phyloP scores from a whole-genome alignment of 2,888 invertebrate genomes.

The Trissonchulus sp. region DNA sequence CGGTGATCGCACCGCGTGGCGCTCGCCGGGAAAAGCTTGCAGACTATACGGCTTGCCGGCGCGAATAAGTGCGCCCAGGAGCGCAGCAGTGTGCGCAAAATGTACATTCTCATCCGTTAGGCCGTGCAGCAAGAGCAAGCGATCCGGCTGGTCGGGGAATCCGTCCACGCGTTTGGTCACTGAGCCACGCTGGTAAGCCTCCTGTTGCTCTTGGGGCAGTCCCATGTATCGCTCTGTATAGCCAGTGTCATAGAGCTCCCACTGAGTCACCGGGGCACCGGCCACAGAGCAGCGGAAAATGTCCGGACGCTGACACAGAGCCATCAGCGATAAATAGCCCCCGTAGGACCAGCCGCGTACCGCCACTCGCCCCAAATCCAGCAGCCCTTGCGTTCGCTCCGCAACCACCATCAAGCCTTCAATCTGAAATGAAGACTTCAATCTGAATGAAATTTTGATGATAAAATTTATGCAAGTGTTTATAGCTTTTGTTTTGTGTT shows the following conservation, averaged over 20 bases:
- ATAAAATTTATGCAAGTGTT: no score
- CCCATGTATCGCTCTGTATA: constrained; percentile 98
- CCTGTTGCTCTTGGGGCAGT: constrained; percentile 67
- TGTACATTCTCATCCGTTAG: constrained; percentile 98
- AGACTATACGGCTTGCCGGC: constrained; percentile 93
- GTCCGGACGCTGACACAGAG: constrained; percentile 81
- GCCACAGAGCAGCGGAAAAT: constrained; percentile 80
- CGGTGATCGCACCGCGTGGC: constrained; percentile 85
- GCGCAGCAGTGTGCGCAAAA: constrained; percentile 85
- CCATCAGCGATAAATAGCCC: constrained; percentile 92
- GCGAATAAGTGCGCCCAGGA: constrained; percentile 79
- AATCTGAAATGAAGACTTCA: constrained; percentile 67
- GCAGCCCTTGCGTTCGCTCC: constrained; percentile 67
- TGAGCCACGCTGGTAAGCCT: constrained; percentile 75
- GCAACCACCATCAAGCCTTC: constrained; percentile 82
- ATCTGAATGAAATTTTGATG: no score
- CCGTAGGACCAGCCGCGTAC: constrained; percentile 99
- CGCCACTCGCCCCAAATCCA: constrained; percentile 84
- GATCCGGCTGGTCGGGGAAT: constrained; percentile 74
- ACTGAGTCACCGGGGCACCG: constrained; percentile 94
- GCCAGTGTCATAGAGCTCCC: constrained; percentile 95
- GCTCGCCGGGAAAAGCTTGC: constrained; percentile 90
- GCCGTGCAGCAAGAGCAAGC: constrained; percentile 90
- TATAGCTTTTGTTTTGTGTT: no score
- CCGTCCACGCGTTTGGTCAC: constrained; percentile 75